Evolutionary conservation across 2,888 invertebrate genomes (phyloP).

Genomic region (Helleia helle): DNA sequence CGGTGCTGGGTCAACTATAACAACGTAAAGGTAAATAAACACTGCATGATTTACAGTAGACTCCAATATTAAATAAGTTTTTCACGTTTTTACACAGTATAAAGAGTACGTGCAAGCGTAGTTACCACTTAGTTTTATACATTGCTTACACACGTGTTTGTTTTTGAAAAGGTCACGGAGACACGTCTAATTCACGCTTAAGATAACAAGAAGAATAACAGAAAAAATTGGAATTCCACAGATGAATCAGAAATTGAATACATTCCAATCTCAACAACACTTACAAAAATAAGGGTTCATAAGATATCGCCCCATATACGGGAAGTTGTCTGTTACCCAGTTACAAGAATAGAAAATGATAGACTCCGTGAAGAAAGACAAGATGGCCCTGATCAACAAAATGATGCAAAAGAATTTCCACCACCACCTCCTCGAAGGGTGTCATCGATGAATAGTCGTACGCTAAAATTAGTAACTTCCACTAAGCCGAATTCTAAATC

Average conservation of each 20-base stretch:
- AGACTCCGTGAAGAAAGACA: slow-evolving; percentile 67
- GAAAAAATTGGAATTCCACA: slow-evolving; percentile 71
- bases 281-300: slow-evolving; percentile 86
- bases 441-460: slow-evolving; percentile 82
- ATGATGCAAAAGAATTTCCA: slow-evolving; percentile 51
- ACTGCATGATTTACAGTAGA: slow-evolving; percentile 47
- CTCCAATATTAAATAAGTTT: slow-evolving; percentile 64
- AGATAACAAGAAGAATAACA: slow-evolving; percentile 33
- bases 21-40: slow-evolving; percentile 42
- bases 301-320: slow-evolving; percentile 70
- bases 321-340: slow-evolving; percentile 77
- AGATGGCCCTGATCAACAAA: slow-evolving; percentile 52
- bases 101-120: slow-evolving; percentile 38
- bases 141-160: slow-evolving; percentile 43
- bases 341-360: slow-evolving; percentile 50
- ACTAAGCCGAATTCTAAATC: slow-evolving; percentile 53
- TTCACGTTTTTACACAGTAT: slow-evolving; percentile 20
- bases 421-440: slow-evolving; percentile 84
- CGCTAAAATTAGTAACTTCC: slow-evolving; percentile 77
- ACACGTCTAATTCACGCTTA: slow-evolving; percentile 57
- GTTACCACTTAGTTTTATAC: slow-evolving; percentile 38
- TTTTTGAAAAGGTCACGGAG: slow-evolving; percentile 46
- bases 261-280: slow-evolving; percentile 85
- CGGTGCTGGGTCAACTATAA: slow-evolving; percentile 52
- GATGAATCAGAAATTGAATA: slow-evolving; percentile 87